Conservation (phyloP, 1,140 invertebrate genomes). For the Drosophila persimilis region DNA sequence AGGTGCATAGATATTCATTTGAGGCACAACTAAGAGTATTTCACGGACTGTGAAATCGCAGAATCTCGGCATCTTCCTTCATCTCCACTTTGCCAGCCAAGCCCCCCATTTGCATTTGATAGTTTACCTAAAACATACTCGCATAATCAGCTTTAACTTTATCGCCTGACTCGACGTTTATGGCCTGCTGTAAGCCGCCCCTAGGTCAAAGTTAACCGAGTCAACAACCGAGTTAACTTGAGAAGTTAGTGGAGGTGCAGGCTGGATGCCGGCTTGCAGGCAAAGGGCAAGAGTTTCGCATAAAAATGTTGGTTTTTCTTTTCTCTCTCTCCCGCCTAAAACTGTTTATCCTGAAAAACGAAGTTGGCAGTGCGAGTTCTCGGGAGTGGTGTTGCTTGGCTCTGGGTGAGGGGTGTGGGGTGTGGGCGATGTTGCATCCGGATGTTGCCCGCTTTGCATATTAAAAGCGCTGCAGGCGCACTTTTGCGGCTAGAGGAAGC, state of each 20-base stretch:
- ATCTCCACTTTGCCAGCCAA: too few species aligned
- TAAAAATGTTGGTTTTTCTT: conserved; percentile 38
- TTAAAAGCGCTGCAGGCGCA: conserved; percentile 57
- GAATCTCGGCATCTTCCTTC: too few species aligned
- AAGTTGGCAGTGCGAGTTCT: not conserved
- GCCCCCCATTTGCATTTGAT: conserved; percentile 30
- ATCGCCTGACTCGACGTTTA: conserved; percentile 47
- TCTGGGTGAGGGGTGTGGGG: not conserved
- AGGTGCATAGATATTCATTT: not conserved
- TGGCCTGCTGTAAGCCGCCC: conserved; percentile 33
- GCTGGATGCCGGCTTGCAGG: conserved; percentile 7
- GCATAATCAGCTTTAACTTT: conserved; percentile 46
- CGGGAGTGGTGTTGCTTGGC: not conserved
- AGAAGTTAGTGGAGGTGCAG: conserved; percentile 8
- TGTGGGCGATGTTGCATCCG: conserved; percentile 30
- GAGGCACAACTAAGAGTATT: too few species aligned
- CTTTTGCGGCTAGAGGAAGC: conserved; percentile 46
- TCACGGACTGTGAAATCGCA: too few species aligned
- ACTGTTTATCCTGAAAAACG: conserved; percentile 19
- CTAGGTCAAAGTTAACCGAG: conserved; percentile 37
- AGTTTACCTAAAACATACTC: conserved; percentile 22
- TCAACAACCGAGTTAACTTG: conserved; percentile 34
- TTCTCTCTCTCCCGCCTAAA: conserved; percentile 15
- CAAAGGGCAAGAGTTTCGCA: conserved; percentile 46
- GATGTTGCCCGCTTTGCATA: conserved; percentile 45